phyloP scores from a whole-genome alignment of 2,797 vertebrate genomes.

The Psittacula echo region DNA sequence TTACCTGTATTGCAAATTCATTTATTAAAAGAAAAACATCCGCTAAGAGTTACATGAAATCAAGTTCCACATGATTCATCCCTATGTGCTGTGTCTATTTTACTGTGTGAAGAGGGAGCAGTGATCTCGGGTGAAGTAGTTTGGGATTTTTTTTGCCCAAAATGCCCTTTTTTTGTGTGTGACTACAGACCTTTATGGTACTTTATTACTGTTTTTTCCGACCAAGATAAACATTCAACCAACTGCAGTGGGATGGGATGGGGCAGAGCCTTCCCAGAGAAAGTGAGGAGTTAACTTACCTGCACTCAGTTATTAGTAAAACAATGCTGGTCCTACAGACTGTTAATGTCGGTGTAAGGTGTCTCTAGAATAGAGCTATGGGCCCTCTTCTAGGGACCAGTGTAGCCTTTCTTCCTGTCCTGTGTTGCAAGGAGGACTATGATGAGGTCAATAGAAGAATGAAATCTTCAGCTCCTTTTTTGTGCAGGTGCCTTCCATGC shows the following conservation, averaged over 20 bases:
- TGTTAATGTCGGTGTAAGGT: background rate
- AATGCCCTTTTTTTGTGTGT: background rate
- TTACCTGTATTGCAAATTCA: background rate
- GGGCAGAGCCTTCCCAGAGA: background rate
- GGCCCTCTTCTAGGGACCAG: background rate
- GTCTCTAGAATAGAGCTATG: background rate
- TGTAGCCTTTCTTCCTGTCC: background rate
- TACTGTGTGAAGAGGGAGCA: background rate
- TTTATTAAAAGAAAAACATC: background rate
- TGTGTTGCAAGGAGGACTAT: background rate
- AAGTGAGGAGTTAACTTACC: background rate
- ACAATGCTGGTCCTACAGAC: background rate
- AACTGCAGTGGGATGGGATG: background rate
- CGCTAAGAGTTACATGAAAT: background rate
- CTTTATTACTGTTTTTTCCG: background rate
- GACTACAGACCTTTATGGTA: background rate
- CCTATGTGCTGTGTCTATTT: background rate
- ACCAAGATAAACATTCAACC: background rate
- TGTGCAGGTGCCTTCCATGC: background rate
- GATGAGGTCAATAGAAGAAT: background rate
- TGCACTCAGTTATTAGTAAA: background rate
- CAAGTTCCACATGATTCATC: background rate
- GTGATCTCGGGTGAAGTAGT: background rate
- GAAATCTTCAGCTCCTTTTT: constrained; percentile 8
- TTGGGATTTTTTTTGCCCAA: fast-evolving